Conservation (phyloP, 2,888 invertebrate species). For the Linnaemya vulpina region DNA sequence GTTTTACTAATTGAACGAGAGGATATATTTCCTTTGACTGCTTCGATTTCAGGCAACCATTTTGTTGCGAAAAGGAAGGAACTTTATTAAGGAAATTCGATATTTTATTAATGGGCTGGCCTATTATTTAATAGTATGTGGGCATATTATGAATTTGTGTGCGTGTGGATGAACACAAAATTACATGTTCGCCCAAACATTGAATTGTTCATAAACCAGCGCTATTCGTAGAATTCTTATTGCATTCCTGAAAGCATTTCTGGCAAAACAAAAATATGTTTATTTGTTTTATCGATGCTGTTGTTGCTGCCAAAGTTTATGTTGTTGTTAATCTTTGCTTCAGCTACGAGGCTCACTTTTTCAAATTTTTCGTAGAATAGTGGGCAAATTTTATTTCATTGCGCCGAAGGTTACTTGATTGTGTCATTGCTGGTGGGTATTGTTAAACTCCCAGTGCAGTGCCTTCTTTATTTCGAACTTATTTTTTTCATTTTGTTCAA, state of each 20-base stretch:
- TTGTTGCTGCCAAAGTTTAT: slow-evolving; percentile 27
- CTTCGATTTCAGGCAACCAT: too few species aligned
- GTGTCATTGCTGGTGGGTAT: too few species aligned
- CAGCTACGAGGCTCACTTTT: slow-evolving; percentile 2
- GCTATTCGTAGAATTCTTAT: slow-evolving; percentile 16
- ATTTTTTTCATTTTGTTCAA: too few species aligned
- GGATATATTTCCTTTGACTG: too few species aligned
- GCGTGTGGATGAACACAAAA: not conserved
- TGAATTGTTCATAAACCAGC: slow-evolving; percentile 6
- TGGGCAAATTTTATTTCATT: too few species aligned
- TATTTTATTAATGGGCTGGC: not conserved
- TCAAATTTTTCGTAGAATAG: too few species aligned
- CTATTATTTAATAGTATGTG: not conserved
- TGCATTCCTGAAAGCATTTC: slow-evolving; percentile 49
- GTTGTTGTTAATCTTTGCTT: slow-evolving; percentile 50
- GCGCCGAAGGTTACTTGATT: too few species aligned
- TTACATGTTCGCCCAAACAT: not conserved
- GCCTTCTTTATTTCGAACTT: too few species aligned
- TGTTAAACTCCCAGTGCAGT: too few species aligned
- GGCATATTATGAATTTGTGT: not conserved
- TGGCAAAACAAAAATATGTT: slow-evolving; percentile 43
- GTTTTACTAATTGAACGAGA: too few species aligned
- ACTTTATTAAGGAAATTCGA: not conserved
- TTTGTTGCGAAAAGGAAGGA: too few species aligned
- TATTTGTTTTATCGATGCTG: slow-evolving; percentile 25